phyloP scores from a whole-genome alignment of 2,113 vertebrate genomes.

The Colossoma macropomum region DNA sequence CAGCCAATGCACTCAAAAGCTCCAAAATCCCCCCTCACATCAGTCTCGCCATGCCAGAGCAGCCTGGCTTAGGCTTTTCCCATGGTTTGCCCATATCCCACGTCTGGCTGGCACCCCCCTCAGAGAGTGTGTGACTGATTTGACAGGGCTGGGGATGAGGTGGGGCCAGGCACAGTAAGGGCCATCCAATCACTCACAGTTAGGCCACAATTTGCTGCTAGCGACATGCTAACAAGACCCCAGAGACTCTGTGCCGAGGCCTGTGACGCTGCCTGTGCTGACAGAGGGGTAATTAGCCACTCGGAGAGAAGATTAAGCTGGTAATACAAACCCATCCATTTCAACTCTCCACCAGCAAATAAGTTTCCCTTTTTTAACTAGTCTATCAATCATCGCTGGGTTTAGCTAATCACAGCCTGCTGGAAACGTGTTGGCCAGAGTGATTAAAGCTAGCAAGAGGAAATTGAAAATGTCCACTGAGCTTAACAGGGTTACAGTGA shows the following conservation, averaged over 20 bases:
- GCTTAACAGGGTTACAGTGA: slow-evolving; percentile 45
- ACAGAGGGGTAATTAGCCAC: slow-evolving; percentile 79
- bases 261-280: slow-evolving; percentile 58
- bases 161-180: slow-evolving; percentile 32
- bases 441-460: slow-evolving; percentile 51
- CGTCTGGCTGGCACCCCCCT: slow-evolving; percentile 43
- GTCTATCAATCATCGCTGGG: slow-evolving; percentile 53
- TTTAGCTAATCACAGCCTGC: slow-evolving; percentile 50
- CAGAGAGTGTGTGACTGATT: slow-evolving; percentile 48
- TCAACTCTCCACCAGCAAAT: slow-evolving; percentile 35
- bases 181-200: slow-evolving; percentile 51
- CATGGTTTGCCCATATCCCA: neutral
- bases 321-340: slow-evolving; percentile 65
- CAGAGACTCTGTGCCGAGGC: slow-evolving; percentile 58
- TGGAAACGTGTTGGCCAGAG: slow-evolving; percentile 38
- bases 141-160: slow-evolving; percentile 47
- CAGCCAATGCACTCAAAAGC: slow-evolving; percentile 8
- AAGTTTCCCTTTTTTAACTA: slow-evolving; percentile 44
- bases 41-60: neutral
- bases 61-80: slow-evolving; percentile 24
- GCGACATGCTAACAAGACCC: slow-evolving; percentile 74
- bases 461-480: slow-evolving; percentile 50
- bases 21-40: slow-evolving; percentile 31
- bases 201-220: slow-evolving; percentile 69
- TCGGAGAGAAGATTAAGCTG: slow-evolving; percentile 75